phyloP scores from a whole-genome alignment of 2,113 vertebrate genomes.

The Phaethornis superciliosus region DNA sequence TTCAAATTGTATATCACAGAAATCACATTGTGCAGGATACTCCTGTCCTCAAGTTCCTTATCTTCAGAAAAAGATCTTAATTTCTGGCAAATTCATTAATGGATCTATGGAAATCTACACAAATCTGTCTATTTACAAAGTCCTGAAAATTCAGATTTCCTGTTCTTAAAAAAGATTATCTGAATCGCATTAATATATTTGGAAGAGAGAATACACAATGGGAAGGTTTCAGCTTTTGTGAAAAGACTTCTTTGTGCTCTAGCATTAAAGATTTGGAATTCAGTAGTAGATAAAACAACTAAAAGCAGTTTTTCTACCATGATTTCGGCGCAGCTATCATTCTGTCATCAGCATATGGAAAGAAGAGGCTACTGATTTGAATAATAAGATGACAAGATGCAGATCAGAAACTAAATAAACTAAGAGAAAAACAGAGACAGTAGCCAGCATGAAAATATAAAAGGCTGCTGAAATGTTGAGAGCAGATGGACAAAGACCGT shows the following conservation, averaged over 20 bases:
- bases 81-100: background rate
- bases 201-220: background rate
- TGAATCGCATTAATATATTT: background rate
- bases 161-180: background rate
- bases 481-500: background rate
- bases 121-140: background rate
- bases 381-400: background rate
- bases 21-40: background rate
- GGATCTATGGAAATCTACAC: background rate
- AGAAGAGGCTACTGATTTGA: background rate
- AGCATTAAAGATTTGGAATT: background rate
- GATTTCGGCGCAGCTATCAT: background rate
- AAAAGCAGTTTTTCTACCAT: background rate
- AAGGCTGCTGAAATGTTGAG: background rate
- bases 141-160: background rate
- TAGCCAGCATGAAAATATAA: background rate
- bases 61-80: background rate
- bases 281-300: background rate
- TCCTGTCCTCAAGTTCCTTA: background rate
- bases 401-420: background rate
- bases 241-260: background rate
- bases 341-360: background rate
- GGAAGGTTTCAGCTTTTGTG: background rate
- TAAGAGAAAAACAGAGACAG: background rate
- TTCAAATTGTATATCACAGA: background rate